A percentile compares a stretch with the other conserved stretches of the same genome.
Conservation (phyloP, 2,888 invertebrate genomes). For the Monoplex corrugatus region DNA sequence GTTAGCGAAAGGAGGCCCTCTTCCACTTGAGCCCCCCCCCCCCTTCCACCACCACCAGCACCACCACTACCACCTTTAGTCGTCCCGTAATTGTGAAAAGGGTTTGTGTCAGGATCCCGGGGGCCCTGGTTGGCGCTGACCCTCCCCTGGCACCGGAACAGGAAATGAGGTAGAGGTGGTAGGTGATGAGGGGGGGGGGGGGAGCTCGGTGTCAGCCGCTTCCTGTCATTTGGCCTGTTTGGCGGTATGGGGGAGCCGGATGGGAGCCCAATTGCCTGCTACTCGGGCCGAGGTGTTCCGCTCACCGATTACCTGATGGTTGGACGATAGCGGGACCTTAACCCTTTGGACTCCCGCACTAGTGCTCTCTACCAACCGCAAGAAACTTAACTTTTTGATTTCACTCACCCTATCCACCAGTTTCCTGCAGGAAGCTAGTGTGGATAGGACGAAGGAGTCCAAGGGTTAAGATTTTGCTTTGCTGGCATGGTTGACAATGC, state of each 20-base stretch:
- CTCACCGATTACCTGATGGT: conserved; percentile 22
- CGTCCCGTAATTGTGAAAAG: background rate
- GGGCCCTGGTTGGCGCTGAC: conserved; percentile 1
- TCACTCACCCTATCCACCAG: too few species aligned
- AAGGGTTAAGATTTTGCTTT: too few species aligned
- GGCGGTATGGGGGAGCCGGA: background rate
- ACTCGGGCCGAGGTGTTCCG: conserved; percentile 16
- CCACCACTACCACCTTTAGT: too few species aligned
- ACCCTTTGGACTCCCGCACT: too few species aligned
- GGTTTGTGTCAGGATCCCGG: background rate
- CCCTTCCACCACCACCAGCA: background rate
- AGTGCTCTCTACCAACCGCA: too few species aligned
- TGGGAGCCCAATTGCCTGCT: conserved; percentile 3
- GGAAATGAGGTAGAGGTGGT: conserved; percentile 39
- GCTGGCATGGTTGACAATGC: too few species aligned
- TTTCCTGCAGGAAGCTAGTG: too few species aligned
- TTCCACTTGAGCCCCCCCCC: background rate
- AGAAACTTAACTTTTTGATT: too few species aligned
- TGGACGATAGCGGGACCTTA: background rate
- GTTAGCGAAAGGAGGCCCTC: background rate
- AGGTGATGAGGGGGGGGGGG: too few species aligned
- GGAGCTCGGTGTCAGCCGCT: conserved; percentile 27
- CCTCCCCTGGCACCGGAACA: conserved; percentile 33
- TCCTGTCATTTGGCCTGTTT: conserved; percentile 15
- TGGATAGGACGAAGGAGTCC: too few species aligned